Evolutionary conservation across 1,140 invertebrate genomes (phyloP), one percentile per base, ranked within the genome.

Genomic region (Lepidurus apus): DNA sequence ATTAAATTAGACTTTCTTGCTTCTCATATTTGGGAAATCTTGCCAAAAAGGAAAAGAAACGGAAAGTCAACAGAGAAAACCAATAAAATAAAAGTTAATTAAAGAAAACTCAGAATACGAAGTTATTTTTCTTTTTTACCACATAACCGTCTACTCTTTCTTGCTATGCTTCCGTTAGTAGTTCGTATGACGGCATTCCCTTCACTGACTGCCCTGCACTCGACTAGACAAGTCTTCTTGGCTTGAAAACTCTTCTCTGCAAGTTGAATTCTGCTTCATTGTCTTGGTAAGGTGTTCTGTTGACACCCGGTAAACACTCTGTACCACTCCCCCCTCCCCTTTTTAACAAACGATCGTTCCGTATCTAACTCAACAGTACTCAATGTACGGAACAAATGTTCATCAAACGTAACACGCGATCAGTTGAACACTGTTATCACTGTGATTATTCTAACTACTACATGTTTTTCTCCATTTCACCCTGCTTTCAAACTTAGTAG

Each of bases 211-310:
- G 53, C 53, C 53, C 53, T 65, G 53, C 53, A 21, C 53, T n/a
- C 53, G 53, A 65, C 53, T 65, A 65, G 53, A 65, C 53, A 65
- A 65, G 53, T 65, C 53, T 65, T 65, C 53, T 65, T 65, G 53
- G 53, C 53, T 65, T 65, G 53, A 21, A 65, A 65, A n/a, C 53
- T 65, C 53, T 65, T 17, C 21, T 65, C 21, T 65, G 21, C 53
- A 65, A 65, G 53, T 65, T 65, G 34, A 34, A 34, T 34, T 34
- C 2, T 34, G 34, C n/a, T 21, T n/a, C 17, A 65, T 9, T 7
- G 7, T 65, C 53, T 21, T 65, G 17, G 53, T 34, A 65, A 65
- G 53, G 53, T 65, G 10, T 7, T 65, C 7, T 21, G 17, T 17
- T 21, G 17, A 65, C 17, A 65, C 53, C 7, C 53, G 21, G 21